A percentile compares a stretch with the other conserved stretches of the same genome.
These are phyloP conservation scores for Caenorhabditis auriculariae DNA, from an alignment of 2,888 invertebrate species.

Conservation along the genomic window DNA sequence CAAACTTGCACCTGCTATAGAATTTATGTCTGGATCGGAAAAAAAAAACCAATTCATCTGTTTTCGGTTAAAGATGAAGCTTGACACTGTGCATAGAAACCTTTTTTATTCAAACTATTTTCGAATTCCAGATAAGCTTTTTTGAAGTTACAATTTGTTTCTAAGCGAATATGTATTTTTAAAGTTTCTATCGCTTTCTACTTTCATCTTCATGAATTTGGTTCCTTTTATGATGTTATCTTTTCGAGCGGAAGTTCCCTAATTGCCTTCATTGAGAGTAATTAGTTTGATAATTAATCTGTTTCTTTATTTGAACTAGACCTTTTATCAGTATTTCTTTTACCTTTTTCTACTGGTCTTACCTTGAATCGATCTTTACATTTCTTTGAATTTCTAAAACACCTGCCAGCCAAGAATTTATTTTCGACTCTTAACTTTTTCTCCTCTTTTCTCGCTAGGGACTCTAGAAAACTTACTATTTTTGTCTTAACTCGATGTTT, in stretches of 20 bases:
- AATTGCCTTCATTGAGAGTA: background rate
- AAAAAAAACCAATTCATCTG: too few relatives aligned
- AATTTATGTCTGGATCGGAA: too few relatives aligned
- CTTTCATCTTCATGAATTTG: background rate
- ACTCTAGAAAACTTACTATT: background rate
- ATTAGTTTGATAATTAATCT: background rate
- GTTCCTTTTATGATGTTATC: constrained; percentile 1
- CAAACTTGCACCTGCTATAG: too few relatives aligned
- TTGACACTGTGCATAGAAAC: too few relatives aligned
- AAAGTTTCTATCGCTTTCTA: constrained; percentile 1
- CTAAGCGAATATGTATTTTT: background rate
- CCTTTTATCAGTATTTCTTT: background rate
- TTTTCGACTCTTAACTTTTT: background rate
- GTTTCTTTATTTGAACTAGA: background rate
- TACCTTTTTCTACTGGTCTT: background rate
- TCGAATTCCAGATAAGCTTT: background rate
- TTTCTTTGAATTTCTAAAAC: background rate
- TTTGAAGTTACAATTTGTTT: background rate
- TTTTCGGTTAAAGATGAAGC: too few relatives aligned
- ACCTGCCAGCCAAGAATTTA: background rate
- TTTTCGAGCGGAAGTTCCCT: background rate
- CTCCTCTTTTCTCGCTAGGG: background rate
- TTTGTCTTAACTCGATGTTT: background rate
- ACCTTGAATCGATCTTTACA: background rate
- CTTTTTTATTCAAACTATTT: too few relatives aligned